Conservation (phyloP, 2,113 vertebrate species). For the Pachycephala philippinensis region DNA sequence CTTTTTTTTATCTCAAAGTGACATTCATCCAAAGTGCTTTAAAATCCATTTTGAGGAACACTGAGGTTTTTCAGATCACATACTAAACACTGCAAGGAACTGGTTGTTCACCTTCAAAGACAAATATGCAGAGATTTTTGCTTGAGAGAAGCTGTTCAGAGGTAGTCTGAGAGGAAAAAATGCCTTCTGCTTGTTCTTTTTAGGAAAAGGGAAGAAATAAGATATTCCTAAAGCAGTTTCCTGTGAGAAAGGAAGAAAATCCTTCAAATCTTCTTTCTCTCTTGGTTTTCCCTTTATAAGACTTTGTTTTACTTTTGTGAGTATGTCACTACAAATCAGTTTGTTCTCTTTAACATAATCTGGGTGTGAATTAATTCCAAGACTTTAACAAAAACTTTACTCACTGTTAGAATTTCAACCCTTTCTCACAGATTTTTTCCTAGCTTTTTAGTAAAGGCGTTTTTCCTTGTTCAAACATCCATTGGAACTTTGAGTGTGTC, state of each 20-base stretch:
- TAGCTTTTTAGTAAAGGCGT: not conserved
- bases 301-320: not conserved
- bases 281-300: not conserved
- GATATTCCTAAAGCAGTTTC: not conserved
- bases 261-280: not conserved
- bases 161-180: not conserved
- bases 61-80: not conserved
- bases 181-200: not conserved
- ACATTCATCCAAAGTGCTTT: not conserved
- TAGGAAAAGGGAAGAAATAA: not conserved
- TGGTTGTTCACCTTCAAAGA: not conserved
- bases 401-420: not conserved
- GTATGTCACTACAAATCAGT: not conserved
- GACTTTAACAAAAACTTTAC: not conserved
- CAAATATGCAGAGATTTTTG: not conserved
- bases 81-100: not conserved
- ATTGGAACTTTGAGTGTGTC: not conserved
- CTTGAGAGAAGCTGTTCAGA: not conserved
- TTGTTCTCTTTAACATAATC: not conserved
- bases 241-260: not conserved
- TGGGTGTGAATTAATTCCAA: not conserved
- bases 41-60: not conserved
- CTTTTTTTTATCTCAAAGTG: not conserved
- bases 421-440: not conserved
- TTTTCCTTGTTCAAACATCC: not conserved